Percentiles rank a stretch among this genome's conserved stretches.
Conservation (phyloP, 2,888 invertebrate genomes). For the Diadegma fenestrale region DNA sequence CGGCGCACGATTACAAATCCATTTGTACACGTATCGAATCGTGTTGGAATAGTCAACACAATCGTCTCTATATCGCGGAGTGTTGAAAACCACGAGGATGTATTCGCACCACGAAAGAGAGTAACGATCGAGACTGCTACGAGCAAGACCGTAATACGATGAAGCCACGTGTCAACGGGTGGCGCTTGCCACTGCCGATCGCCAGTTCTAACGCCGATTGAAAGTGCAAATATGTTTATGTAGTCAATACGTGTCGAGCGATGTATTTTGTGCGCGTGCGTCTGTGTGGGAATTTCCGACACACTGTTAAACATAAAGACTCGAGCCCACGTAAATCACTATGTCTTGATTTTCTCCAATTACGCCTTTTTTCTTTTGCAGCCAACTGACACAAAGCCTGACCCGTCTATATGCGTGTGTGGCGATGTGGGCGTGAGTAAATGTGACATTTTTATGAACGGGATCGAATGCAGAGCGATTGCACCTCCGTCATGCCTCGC, state of each 20-base stretch:
- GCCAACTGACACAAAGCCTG: background rate
- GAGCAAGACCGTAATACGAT: conserved; percentile 27
- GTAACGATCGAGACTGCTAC: conserved; percentile 31
- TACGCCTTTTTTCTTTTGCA: background rate
- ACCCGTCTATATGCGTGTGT: background rate
- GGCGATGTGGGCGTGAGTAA: background rate
- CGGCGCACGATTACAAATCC: background rate
- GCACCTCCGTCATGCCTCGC: background rate
- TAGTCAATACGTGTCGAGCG: conserved; percentile 31
- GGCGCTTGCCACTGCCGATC: conserved; percentile 28
- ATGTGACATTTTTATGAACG: conserved; percentile 11
- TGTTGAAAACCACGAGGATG: conserved; percentile 17
- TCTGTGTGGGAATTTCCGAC: background rate
- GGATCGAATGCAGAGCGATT: conserved; percentile 20
- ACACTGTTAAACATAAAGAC: background rate
- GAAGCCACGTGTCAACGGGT: conserved; percentile 44
- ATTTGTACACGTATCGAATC: conserved; percentile 6
- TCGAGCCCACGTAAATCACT: background rate
- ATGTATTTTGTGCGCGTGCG: background rate
- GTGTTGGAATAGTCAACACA: background rate
- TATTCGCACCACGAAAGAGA: conserved; percentile 49
- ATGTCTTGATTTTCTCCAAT: background rate
- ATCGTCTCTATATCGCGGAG: background rate
- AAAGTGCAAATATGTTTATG: conserved; percentile 57
- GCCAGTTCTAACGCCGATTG: conserved; percentile 58